These are phyloP conservation scores for Malurus elegans DNA, from an alignment of 2,113 vertebrate species.

Conservation along the genomic window DNA sequence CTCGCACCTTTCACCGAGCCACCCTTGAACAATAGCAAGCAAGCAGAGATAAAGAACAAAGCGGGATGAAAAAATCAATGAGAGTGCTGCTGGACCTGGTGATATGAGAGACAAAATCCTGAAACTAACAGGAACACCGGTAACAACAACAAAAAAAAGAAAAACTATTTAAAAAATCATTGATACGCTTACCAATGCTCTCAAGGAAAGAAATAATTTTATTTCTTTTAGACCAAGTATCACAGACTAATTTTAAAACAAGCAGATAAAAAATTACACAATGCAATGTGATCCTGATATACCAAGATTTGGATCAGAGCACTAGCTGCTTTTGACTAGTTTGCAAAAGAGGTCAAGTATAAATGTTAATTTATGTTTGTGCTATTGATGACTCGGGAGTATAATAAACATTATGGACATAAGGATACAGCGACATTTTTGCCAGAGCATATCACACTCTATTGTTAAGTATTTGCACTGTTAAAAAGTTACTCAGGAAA, in stretches of 20 bases:
- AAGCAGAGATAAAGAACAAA: constrained; percentile 74
- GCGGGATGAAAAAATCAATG: constrained; percentile 17
- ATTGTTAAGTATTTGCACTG: not conserved
- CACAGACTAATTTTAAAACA: not conserved
- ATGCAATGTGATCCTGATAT: accelerated
- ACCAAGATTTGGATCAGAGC: not conserved
- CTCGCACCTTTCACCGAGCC: constrained; percentile 72
- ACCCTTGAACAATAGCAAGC: constrained; percentile 74
- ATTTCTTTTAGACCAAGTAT: not conserved
- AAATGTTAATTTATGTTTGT: not conserved
- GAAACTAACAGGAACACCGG: not conserved
- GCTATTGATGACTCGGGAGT: not conserved
- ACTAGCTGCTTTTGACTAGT: not conserved
- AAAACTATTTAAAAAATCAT: not conserved
- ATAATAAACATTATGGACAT: not conserved
- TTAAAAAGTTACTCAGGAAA: not conserved
- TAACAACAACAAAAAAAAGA: not conserved
- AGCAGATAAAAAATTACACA: not conserved
- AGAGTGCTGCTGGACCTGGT: not conserved
- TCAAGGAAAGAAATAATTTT: not conserved
- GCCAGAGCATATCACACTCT: not conserved
- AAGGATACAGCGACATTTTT: not conserved
- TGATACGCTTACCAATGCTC: not conserved
- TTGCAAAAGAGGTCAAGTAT: not conserved
- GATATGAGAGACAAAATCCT: not conserved